A percentile compares a stretch with the other conserved stretches of the same genome.
These are phyloP conservation scores for Poeciliopsis presidionis DNA, from an alignment of 2,797 vertebrate species.

Conservation along the genomic window DNA sequence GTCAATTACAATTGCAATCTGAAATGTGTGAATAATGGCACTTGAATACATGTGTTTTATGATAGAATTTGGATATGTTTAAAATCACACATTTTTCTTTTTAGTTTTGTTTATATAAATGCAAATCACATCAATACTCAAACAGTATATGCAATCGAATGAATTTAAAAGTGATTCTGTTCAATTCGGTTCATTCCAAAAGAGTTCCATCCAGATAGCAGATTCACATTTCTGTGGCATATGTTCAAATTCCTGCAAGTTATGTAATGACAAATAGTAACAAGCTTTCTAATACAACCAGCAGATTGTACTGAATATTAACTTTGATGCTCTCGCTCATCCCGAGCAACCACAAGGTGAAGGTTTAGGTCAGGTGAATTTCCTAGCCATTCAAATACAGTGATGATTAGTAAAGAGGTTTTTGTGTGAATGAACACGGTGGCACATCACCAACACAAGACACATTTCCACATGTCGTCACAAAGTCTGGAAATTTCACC, in stretches of 20 bases:
- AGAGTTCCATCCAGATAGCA: not conserved
- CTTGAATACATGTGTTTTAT: not conserved
- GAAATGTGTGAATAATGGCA: not conserved
- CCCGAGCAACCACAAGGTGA: not conserved
- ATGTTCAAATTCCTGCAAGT: not conserved
- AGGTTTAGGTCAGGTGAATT: not conserved
- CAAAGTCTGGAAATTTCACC: not conserved
- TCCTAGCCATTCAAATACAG: not conserved
- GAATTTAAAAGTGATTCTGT: not conserved
- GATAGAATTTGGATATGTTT: not conserved
- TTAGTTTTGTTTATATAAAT: not conserved
- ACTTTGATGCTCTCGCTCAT: not conserved
- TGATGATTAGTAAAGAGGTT: not conserved
- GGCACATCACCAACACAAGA: not conserved
- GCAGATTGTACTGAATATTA: not conserved
- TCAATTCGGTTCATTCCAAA: not conserved
- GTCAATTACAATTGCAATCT: too few species aligned
- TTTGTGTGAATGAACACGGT: not conserved
- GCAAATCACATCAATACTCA: not conserved
- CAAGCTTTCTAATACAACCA: not conserved
- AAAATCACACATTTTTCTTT: not conserved
- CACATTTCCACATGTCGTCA: not conserved
- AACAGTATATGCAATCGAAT: not conserved
- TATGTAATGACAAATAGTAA: not conserved
- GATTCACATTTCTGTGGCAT: not conserved